Evolutionary conservation across 2,113 vertebrate species (phyloP).

Genomic region (Pluvialis apricaria): DNA sequence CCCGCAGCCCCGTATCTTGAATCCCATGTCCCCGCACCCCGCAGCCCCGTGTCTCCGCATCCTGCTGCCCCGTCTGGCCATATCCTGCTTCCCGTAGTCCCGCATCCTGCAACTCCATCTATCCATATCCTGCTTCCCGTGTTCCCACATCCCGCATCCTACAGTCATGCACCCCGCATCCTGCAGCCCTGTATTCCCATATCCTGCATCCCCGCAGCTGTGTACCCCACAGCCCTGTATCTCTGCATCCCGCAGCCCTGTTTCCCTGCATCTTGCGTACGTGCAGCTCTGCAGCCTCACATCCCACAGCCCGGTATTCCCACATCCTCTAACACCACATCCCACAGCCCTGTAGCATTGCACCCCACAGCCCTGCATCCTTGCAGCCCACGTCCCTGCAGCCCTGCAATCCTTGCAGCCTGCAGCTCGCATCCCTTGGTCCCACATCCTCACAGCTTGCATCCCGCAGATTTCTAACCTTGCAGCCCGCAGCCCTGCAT

Average conservation of each 20-base stretch:
- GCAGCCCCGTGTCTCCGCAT: background rate
- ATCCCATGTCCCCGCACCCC: background rate
- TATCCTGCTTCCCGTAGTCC: conserved; percentile 54
- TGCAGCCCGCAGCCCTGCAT: background rate
- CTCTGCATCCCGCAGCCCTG: background rate
- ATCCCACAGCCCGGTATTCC: background rate
- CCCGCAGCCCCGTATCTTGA: background rate
- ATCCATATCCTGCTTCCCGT: conserved; percentile 55
- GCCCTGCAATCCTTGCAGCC: background rate
- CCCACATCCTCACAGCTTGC: background rate
- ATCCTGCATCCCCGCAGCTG: background rate
- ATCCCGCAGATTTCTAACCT: background rate
- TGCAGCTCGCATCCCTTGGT: background rate
- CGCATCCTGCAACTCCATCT: conserved; percentile 16
- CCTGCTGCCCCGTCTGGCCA: conserved; percentile 16
- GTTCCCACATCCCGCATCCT: conserved; percentile 52
- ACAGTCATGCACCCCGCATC: background rate
- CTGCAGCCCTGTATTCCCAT: background rate
- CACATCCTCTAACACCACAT: background rate
- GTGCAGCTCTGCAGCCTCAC: background rate
- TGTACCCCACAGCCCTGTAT: background rate
- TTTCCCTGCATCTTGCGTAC: background rate
- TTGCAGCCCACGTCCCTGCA: background rate
- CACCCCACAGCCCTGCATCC: background rate
- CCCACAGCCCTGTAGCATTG: background rate